These are phyloP conservation scores for Drosophila rhopaloa DNA, from an alignment of 1,140 invertebrate genomes.

Conservation along the genomic window DNA sequence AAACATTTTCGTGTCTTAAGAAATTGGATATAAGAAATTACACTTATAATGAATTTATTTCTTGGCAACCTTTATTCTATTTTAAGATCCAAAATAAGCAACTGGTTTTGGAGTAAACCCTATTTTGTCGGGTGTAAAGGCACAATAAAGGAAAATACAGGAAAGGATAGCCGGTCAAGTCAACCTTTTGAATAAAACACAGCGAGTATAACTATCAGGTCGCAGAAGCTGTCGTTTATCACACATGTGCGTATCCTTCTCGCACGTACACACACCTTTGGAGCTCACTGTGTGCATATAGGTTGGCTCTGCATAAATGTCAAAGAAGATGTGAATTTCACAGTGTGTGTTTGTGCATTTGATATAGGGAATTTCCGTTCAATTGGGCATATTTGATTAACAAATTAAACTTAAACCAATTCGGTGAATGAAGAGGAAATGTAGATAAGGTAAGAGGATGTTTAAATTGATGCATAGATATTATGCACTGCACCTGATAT, in stretches of 20 bases:
- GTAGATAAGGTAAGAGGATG: neutral
- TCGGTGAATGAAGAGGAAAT: neutral
- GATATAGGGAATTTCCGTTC: slow-evolving; percentile 26
- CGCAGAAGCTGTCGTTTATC: slow-evolving; percentile 55
- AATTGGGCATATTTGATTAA: slow-evolving; percentile 40
- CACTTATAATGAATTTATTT: no score
- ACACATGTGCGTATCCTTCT: slow-evolving; percentile 31
- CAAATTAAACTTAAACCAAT: slow-evolving; percentile 27
- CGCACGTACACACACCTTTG: slow-evolving; percentile 20
- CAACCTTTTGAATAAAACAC: slow-evolving; percentile 46
- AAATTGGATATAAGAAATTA: no score
- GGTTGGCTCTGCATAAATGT: slow-evolving; percentile 54
- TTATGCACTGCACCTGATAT: neutral
- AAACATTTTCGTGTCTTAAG: no score
- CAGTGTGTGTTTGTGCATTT: slow-evolving; percentile 13
- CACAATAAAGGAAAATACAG: slow-evolving; percentile 7
- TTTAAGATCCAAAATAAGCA: no score
- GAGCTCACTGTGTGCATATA: slow-evolving; percentile 26
- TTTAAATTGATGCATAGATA: neutral
- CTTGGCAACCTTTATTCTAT: no score
- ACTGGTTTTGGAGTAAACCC: no score
- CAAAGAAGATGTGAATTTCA: slow-evolving; percentile 22
- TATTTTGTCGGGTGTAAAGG: neutral
- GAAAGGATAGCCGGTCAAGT: slow-evolving; percentile 23
- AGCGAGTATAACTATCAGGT: slow-evolving; percentile 58